Evolutionary conservation across 2,113 vertebrate genomes (phyloP), one percentile per base, ranked within the genome.

Genomic region (Gallinago media): DNA sequence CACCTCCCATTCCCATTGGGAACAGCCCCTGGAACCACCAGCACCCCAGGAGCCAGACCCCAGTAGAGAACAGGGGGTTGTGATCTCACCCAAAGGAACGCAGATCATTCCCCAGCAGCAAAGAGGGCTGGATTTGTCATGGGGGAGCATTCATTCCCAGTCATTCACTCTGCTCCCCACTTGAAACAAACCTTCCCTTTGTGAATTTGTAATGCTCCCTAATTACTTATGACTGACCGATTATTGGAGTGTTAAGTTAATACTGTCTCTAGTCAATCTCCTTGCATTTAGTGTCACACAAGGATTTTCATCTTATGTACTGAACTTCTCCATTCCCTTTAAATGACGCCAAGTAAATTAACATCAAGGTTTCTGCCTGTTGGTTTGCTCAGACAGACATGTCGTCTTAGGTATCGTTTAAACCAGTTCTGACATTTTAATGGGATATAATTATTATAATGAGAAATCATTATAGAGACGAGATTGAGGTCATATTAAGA

Each of bases 201-300:
- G 71, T 92, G 88, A 32, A 32, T 71, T 21, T 56, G 27, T 21
- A 91, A 32, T 32, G 52, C 44, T 78, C 56, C 62, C 70, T 91
- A 92, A 95, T 94, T 91, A 87, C 76, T 94, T 56, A 86, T 44
- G 86, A 94, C 94, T 72, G 66, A 87, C 83, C 86, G 86, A 93
- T 93, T 92, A 94, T 89, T 87, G 58, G 75, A 91, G 79, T 75
- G 76, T 46, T 85, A 67, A 55, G 12, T 59, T 92, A 92, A 87
- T 92, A 75, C 73, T 72, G 72, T 91, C 65, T 68, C 84, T 23
- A 94, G 79, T 56, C 88, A 93, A 92, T 78, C 83, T 93, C 61
- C 76, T 92, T 55, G 59, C 32, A 22, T 88, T 92, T 88, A 59
- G 55, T 93, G 88, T 71, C 61, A 36, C 61, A 58, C 61, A 65